These are phyloP conservation scores for Eclectus roratus DNA, from an alignment of 2,113 vertebrate species.

Conservation along the genomic window DNA sequence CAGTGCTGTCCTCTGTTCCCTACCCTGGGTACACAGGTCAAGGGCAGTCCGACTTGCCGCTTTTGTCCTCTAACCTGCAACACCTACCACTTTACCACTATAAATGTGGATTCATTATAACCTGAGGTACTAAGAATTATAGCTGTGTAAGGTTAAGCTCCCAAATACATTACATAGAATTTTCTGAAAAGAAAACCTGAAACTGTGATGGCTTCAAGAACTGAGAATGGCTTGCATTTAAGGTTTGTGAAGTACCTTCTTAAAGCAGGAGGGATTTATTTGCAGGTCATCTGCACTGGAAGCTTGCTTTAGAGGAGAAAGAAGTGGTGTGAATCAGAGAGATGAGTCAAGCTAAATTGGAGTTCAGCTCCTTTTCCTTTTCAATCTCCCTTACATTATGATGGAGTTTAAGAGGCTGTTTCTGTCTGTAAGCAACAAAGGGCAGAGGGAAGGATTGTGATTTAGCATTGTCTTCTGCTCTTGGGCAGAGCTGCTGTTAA, in stretches of 20 bases:
- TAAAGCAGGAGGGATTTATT: not conserved
- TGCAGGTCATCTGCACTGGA: not conserved
- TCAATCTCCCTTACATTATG: not conserved
- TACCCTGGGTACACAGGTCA: not conserved
- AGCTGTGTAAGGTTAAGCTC: not conserved
- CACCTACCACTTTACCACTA: not conserved
- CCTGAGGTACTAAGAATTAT: not conserved
- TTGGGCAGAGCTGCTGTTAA: not conserved
- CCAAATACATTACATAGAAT: not conserved
- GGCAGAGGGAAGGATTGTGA: not conserved
- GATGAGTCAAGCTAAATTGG: not conserved
- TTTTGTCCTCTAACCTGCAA: not conserved
- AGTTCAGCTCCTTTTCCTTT: not conserved
- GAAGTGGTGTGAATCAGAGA: not conserved
- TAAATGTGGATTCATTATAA: not conserved
- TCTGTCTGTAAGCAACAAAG: not conserved
- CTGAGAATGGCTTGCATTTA: not conserved
- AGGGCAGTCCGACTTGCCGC: not conserved
- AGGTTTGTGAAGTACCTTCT: not conserved
- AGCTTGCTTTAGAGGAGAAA: not conserved
- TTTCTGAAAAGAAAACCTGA: not conserved
- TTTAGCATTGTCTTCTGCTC: not conserved
- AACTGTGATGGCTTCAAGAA: not conserved
- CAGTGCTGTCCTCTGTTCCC: not conserved
- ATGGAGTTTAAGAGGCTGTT: not conserved